Conservation (phyloP, 2,888 invertebrate species). For the Heliconius ismenius region DNA sequence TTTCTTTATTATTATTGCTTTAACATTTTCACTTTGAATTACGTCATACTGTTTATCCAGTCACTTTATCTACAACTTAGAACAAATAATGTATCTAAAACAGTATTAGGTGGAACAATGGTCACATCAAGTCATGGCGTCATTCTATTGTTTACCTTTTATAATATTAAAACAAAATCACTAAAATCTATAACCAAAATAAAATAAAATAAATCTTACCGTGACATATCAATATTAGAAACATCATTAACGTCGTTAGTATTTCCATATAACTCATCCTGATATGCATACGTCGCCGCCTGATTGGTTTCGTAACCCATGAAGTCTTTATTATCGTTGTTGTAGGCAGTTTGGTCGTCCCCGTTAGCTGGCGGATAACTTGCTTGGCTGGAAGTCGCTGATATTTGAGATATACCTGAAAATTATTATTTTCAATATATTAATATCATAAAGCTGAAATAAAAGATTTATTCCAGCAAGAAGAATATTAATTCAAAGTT, state of each 20-base stretch:
- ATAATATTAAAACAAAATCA: not conserved
- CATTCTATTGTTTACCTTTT: not conserved
- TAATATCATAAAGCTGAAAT: not conserved
- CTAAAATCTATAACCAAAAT: not conserved
- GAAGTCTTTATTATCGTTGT: slow-evolving; percentile 83
- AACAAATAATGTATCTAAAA: no score
- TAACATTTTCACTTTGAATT: no score
- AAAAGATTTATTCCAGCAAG: not conserved
- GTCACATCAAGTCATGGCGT: no score
- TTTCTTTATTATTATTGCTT: not conserved
- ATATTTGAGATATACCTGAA: slow-evolving; percentile 82
- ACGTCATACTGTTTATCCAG: no score
- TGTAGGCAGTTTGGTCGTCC: slow-evolving; percentile 82
- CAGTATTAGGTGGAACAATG: no score
- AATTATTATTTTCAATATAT: slow-evolving; percentile 42
- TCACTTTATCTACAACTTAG: no score
- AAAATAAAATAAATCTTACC: slow-evolving; percentile 53
- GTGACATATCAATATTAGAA: slow-evolving; percentile 76
- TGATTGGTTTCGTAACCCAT: slow-evolving; percentile 78
- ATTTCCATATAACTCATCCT: slow-evolving; percentile 61
- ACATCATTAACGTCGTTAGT: slow-evolving; percentile 68
- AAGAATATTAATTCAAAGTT: not conserved
- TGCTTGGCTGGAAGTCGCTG: slow-evolving; percentile 74
- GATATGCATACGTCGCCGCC: slow-evolving; percentile 72
- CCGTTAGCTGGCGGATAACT: slow-evolving; percentile 83